Evolutionary conservation across 1,140 invertebrate genomes (phyloP), one percentile per base, ranked within the genome.

Genomic region (Bombus superbus): DNA sequence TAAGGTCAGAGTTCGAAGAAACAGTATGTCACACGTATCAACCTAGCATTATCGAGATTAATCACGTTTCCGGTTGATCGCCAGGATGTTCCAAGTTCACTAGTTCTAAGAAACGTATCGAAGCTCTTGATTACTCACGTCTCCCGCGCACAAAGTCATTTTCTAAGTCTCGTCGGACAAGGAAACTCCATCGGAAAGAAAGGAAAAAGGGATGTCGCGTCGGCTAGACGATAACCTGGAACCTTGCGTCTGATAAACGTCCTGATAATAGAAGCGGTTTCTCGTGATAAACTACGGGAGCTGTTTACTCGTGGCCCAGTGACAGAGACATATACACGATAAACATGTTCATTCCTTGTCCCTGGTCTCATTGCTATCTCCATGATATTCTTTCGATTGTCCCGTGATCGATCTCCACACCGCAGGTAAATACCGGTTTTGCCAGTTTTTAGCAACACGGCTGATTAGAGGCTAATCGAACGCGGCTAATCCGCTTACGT

Each of bases 231-330:
- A 90, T 90, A 90, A 89, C 73, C 64, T 18, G 84, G 75, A 53
- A 66, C 68, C 81, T 81, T 64, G 84, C 57, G 71, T 22, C n/a
- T 57, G 85, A 89, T 89, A 89, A 89, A 81, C n/a, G 38, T 6
- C 25, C 38, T 22, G 78, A 89, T 88, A 85, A 62, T 66, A 18
- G 47, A 75, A 35, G 32, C 42, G 42, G 28, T 62, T 53, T 66
- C 28, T 78, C 75, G 1, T 75, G 83, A 89, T 85, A 89, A 78
- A 57, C 69, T 62, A 35, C 79, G 35, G 79, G 47, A 68, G 62
- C 82, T 77, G 88, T 83, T 86, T 86, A 73, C 72, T 87, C 64
- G 74, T 40, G 64, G 74, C 73, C 57, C 32, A 86, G 79, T 83
- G 73, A 76, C 80, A 64, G 57, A 47, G 57, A 62, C 77, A 44